Conservation (phyloP, 1,140 invertebrate species). For the Calliphora vicina region DNA sequence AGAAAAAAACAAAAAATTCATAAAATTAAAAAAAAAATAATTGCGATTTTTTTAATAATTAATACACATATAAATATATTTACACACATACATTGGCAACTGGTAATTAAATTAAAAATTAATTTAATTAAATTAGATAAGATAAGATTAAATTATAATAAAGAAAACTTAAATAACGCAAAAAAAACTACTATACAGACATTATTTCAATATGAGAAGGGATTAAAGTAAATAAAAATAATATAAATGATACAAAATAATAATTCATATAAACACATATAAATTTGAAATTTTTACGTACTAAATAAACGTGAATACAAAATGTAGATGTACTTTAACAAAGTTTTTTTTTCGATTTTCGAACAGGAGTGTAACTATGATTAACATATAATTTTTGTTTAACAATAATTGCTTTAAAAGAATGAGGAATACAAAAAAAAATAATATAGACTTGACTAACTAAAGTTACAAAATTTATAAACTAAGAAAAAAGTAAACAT, state of each 20-base stretch:
- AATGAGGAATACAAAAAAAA: not conserved
- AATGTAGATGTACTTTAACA: too few species aligned
- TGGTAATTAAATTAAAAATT: not conserved
- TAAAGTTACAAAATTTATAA: not conserved
- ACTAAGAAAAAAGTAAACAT: too few species aligned
- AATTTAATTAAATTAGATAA: not conserved
- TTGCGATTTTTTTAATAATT: not conserved
- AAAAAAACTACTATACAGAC: not conserved
- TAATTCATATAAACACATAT: not conserved
- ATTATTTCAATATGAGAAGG: not conserved
- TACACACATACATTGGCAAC: not conserved
- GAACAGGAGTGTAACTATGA: too few species aligned
- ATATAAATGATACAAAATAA: not conserved
- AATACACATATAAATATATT: conserved; percentile 10
- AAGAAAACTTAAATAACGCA: not conserved
- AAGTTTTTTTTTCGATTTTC: too few species aligned
- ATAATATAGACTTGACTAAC: not conserved
- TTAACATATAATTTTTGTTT: too few species aligned
- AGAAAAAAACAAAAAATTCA: conserved; percentile 21
- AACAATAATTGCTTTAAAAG: not conserved
- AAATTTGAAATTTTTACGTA: not conserved
- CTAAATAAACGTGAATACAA: not conserved
- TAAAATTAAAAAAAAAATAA: not conserved
- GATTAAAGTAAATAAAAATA: too few species aligned
- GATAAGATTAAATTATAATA: not conserved